These are phyloP conservation scores for Heterodera schachtii DNA, from an alignment of 1,140 invertebrate genomes.

Conservation along the genomic window DNA sequence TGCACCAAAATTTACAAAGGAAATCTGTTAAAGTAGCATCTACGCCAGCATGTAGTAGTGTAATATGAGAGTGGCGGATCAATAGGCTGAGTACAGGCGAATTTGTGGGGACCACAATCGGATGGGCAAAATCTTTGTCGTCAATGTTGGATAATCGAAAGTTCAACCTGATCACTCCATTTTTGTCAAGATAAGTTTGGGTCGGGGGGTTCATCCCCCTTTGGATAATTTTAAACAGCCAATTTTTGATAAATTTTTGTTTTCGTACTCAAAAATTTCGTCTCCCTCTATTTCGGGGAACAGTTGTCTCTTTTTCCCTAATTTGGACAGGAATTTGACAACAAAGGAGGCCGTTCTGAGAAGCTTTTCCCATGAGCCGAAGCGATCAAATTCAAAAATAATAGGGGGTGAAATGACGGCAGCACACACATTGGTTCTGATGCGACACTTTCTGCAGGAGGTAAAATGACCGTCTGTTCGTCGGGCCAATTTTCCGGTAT, in stretches of 20 bases:
- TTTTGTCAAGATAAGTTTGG: constrained; percentile 5
- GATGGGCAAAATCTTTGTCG: not conserved
- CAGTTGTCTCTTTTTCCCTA: not conserved
- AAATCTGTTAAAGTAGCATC: not conserved
- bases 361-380: not conserved
- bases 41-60: constrained; percentile 16
- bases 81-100: not conserved
- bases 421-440: not conserved
- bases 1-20: not conserved
- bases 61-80: constrained; percentile 8
- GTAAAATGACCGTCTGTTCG: not conserved
- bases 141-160: not conserved
- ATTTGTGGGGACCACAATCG: constrained; percentile 1
- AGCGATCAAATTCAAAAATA: not conserved
- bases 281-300: not conserved
- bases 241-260: not conserved
- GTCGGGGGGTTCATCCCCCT: not conserved
- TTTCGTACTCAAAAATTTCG: not conserved
- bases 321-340: not conserved
- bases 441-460: not conserved
- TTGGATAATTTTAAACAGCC: not conserved
- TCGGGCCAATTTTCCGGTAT: not conserved
- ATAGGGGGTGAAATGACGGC: too few relatives aligned
- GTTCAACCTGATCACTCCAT: constrained; percentile 7
- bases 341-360: not conserved